Evolutionary conservation across 2,797 vertebrate genomes (phyloP).

Genomic region (Propithecus deckenii): DNA sequence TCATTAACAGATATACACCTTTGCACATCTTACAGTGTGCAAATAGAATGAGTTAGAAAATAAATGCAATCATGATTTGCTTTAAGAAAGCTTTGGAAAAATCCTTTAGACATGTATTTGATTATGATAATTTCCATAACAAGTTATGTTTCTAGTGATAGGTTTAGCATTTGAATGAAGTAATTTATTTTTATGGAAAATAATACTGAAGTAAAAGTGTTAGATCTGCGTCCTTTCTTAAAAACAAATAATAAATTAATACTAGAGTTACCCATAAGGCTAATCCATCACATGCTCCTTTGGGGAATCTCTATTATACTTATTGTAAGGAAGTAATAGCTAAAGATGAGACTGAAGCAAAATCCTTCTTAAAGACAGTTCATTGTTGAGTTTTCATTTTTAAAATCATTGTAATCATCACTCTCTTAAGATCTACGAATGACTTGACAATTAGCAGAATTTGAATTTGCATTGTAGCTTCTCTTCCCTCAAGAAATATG

Average conservation of each 20-base stretch:
- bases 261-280: background rate
- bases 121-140: background rate
- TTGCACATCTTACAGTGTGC: background rate
- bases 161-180: background rate
- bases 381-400: background rate
- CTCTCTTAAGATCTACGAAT: background rate
- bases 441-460: background rate
- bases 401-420: background rate
- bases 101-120: background rate
- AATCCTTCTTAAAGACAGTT: background rate
- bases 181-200: slow-evolving; percentile 5
- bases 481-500: background rate
- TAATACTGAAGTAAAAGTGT: background rate
- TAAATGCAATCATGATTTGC: background rate
- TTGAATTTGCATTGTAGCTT: background rate
- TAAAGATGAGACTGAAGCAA: background rate
- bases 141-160: background rate
- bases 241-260: background rate
- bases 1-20: background rate
- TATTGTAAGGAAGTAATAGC: background rate
- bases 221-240: background rate
- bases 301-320: background rate
- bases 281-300: background rate
- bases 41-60: background rate
- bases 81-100: background rate